These are phyloP conservation scores for Platynereis dumerilii DNA, from an alignment of 2,888 invertebrate genomes.

Conservation along the genomic window DNA sequence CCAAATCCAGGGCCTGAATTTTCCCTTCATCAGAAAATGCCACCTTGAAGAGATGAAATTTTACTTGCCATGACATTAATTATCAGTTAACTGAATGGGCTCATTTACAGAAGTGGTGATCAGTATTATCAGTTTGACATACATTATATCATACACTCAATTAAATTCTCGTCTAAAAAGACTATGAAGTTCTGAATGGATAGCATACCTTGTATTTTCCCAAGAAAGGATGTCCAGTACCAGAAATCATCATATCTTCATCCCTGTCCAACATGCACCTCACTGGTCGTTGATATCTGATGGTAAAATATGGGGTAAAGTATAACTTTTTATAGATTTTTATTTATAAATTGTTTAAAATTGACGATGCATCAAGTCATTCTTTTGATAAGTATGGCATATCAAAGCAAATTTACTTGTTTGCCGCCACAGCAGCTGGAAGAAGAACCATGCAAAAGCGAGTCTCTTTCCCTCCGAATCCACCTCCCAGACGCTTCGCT, in stretches of 20 bases:
- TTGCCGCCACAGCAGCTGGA: constrained; percentile 83
- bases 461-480: constrained; percentile 95
- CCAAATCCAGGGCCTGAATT: constrained; percentile 75
- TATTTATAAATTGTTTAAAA: too few relatives aligned
- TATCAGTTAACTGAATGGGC: too few relatives aligned
- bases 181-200: too few relatives aligned
- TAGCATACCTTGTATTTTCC: constrained; percentile 77
- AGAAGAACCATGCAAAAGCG: constrained; percentile 74
- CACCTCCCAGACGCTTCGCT: constrained; percentile 85
- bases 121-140: too few relatives aligned
- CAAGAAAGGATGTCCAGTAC: constrained; percentile 87
- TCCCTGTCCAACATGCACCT: constrained; percentile 89
- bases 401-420: constrained; percentile 68
- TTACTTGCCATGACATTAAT: too few relatives aligned
- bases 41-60: constrained; percentile 51
- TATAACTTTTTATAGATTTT: too few relatives aligned
- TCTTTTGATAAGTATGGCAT: too few relatives aligned
- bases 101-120: too few relatives aligned
- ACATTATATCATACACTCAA: too few relatives aligned
- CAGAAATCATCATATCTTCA: constrained; percentile 91
- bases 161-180: too few relatives aligned
- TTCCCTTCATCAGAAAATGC: constrained; percentile 79
- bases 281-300: constrained; percentile 68
- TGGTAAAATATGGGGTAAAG: too few relatives aligned
- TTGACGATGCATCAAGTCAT: too few relatives aligned